Percentiles rank a stretch among this genome's conserved stretches.
These are phyloP conservation scores for Sinosuthora webbiana DNA, from an alignment of 2,113 vertebrate species.

Conservation along the genomic window DNA sequence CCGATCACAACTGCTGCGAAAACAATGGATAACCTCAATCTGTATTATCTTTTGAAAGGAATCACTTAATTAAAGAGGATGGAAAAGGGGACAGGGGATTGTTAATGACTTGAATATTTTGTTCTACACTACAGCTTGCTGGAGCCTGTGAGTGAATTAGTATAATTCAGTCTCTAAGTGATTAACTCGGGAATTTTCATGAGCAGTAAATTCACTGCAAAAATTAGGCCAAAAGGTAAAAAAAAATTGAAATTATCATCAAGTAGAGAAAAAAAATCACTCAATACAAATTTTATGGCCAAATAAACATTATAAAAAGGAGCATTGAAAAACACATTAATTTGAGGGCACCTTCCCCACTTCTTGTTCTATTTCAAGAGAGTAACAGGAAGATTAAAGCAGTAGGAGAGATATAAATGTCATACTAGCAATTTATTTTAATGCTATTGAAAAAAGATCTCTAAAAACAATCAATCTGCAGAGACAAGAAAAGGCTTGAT, in stretches of 20 bases:
- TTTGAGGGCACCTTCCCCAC: not conserved
- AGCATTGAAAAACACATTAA: not conserved
- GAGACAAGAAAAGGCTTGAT: not conserved
- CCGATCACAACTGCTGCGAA: not conserved
- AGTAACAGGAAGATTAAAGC: slow-evolving; percentile 19
- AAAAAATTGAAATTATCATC: not conserved
- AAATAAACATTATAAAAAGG: not conserved
- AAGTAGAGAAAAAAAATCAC: not conserved
- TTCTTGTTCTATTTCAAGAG: not conserved
- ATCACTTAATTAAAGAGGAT: not conserved
- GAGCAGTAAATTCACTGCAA: not conserved
- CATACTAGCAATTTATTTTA: slow-evolving; percentile 42
- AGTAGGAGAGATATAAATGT: slow-evolving; percentile 31
- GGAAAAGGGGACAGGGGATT: not conserved
- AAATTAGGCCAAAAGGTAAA: slow-evolving; percentile 24
- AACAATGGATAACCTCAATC: not conserved
- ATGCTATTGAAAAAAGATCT: slow-evolving; percentile 28
- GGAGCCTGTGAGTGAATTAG: not conserved
- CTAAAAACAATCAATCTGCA: slow-evolving; percentile 14
- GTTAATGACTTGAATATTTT: slow-evolving; percentile 17
- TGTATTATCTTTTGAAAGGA: not conserved
- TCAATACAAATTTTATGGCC: not conserved
- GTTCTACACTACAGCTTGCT: not conserved
- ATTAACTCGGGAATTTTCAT: slow-evolving; percentile 24
- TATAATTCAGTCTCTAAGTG: not conserved